phyloP scores from a whole-genome alignment of 2,888 invertebrate species.

The Drosophila helvetica region DNA sequence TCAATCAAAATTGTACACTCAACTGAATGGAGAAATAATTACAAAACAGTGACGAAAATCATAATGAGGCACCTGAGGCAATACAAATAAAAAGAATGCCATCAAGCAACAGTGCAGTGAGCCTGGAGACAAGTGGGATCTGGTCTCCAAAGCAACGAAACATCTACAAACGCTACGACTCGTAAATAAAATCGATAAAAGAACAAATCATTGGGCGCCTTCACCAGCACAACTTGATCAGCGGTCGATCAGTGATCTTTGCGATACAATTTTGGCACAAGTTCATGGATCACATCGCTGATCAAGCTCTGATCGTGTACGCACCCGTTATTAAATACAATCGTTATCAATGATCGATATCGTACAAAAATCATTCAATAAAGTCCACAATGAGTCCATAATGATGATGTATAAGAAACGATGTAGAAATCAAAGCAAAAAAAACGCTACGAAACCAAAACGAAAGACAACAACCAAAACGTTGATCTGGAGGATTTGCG shows the following conservation, averaged over 20 bases:
- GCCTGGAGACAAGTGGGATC: not conserved
- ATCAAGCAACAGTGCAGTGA: too few relatives aligned
- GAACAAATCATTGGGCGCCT: too few relatives aligned
- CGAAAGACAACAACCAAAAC: not conserved
- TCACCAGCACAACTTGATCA: too few relatives aligned
- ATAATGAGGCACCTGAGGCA: not conserved
- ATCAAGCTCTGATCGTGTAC: too few relatives aligned
- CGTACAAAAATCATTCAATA: not conserved
- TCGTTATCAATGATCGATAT: not conserved
- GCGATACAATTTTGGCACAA: too few relatives aligned
- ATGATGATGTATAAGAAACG: not conserved
- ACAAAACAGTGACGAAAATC: not conserved
- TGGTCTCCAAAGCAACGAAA: not conserved
- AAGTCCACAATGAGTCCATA: too few relatives aligned
- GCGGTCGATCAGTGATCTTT: too few relatives aligned
- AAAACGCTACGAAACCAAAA: conserved; percentile 6
- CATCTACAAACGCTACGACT: not conserved
- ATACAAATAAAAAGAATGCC: not conserved
- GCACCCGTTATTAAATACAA: too few relatives aligned
- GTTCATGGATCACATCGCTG: too few relatives aligned
- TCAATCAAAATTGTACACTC: not conserved
- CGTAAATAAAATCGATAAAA: not conserved
- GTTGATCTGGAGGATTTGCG: not conserved
- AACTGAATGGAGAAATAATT: not conserved
- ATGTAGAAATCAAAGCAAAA: not conserved